Percentiles rank a stretch among this genome's conserved stretches.
phyloP scores from a whole-genome alignment of 2,113 vertebrate species.

The Ophthalmolycus amberensis region DNA sequence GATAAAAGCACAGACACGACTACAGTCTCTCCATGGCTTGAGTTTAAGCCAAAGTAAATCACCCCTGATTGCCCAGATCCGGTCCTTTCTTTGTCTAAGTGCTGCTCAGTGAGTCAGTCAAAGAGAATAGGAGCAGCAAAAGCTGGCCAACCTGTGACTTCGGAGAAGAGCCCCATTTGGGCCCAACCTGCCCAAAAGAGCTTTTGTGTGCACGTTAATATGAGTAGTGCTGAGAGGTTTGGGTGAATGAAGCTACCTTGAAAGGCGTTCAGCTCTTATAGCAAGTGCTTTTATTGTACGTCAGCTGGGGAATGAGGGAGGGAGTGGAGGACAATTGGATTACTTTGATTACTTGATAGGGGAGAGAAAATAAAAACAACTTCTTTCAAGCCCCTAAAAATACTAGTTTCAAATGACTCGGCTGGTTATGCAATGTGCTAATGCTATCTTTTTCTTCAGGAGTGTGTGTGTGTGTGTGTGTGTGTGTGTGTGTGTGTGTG shows the following conservation, averaged over 20 bases:
- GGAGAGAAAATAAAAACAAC: conserved; percentile 10
- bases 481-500: background rate
- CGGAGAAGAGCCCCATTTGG: conserved; percentile 28
- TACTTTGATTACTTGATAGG: conserved; percentile 26
- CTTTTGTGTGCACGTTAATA: conserved; percentile 62
- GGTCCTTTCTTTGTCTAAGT: conserved; percentile 31
- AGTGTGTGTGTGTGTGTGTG: background rate
- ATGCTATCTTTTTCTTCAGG: background rate
- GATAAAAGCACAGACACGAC: conserved; percentile 4
- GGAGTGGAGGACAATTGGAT: conserved; percentile 26
- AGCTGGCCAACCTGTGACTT: conserved; percentile 35
- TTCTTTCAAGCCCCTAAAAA: background rate
- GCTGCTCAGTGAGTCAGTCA: conserved; percentile 35
- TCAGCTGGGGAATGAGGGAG: conserved; percentile 23
- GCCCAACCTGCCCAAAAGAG: conserved; percentile 18
- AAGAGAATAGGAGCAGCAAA: conserved; percentile 26
- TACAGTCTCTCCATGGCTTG: conserved; percentile 21
- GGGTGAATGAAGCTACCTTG: conserved; percentile 41
- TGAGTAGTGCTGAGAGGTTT: conserved; percentile 40
- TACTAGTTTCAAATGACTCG: background rate
- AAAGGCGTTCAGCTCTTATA: conserved; percentile 45
- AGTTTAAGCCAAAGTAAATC: conserved; percentile 49
- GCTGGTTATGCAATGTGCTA: background rate
- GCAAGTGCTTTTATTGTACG: conserved; percentile 27
- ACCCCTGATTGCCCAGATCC: conserved; percentile 43